Evolutionary conservation across 2,113 vertebrate genomes (phyloP).

Genomic region (Acanthisitta chloris): DNA sequence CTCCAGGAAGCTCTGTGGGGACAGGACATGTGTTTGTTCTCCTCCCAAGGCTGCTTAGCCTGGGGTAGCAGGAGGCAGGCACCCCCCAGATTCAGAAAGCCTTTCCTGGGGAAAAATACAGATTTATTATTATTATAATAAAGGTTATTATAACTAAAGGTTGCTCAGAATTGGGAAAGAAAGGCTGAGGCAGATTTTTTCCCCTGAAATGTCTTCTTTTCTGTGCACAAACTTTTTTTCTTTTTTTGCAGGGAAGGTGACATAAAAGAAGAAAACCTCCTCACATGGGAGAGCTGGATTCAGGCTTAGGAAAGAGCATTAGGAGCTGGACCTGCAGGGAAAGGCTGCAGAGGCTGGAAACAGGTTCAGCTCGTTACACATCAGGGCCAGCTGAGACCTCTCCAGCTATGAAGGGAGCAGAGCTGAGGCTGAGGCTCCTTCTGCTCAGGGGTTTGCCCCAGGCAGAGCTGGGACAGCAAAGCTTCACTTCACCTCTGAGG

Average conservation of each 20-base stretch:
- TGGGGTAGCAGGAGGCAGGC: fast-evolving
- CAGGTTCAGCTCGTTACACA: background rate
- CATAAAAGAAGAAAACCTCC: background rate
- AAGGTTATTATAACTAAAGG: too few species aligned
- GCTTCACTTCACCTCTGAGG: background rate
- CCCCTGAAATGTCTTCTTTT: background rate
- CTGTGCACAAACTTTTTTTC: background rate
- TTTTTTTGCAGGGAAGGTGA: background rate
- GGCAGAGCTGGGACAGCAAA: fast-evolving
- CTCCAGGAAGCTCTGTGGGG: fast-evolving
- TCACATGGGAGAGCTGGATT: background rate
- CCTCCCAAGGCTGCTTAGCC: fast-evolving
- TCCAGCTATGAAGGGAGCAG: background rate
- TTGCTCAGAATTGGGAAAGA: background rate
- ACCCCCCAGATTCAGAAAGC: background rate
- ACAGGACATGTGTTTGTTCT: fast-evolving
- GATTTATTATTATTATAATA: background rate
- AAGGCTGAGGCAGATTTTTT: background rate
- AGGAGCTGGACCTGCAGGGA: background rate
- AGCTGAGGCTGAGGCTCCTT: background rate
- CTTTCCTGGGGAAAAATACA: background rate
- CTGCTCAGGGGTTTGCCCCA: background rate
- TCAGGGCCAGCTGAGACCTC: background rate
- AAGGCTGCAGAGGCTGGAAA: background rate
- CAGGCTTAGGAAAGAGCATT: background rate